phyloP scores from a whole-genome alignment of 1,140 invertebrate species.

The Philotrypesis tridentata region DNA sequence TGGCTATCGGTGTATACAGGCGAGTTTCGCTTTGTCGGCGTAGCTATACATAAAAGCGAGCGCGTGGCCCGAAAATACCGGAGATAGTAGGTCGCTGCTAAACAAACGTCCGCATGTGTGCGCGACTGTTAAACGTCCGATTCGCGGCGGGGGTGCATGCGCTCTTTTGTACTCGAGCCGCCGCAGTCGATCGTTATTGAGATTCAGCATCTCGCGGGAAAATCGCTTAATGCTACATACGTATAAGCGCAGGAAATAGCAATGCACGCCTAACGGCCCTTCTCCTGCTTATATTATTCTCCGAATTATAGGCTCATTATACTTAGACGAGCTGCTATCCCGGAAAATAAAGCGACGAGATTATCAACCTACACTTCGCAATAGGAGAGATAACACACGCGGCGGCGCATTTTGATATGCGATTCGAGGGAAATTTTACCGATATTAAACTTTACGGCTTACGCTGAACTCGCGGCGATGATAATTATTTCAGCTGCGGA shows the following conservation, averaged over 20 bases:
- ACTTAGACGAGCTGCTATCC: no score
- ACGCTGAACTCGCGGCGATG: not conserved
- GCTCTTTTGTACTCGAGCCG: not conserved
- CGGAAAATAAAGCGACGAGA: not conserved
- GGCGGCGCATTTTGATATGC: not conserved
- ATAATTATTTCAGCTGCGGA: not conserved
- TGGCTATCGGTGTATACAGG: no score
- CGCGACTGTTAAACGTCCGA: not conserved
- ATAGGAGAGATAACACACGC: not conserved
- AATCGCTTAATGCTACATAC: not conserved
- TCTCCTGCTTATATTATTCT: no score
- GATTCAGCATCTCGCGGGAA: not conserved
- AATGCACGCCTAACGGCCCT: conserved; percentile 16
- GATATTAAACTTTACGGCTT: conserved; percentile 36
- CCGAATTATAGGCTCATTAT: no score
- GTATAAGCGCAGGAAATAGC: not conserved
- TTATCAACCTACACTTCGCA: not conserved
- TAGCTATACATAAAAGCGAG: no score
- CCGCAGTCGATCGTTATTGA: not conserved
- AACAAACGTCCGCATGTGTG: not conserved
- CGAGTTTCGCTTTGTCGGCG: not conserved
- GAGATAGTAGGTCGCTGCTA: not conserved
- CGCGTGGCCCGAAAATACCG: not conserved
- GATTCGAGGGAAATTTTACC: conserved; percentile 30
- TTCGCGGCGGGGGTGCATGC: not conserved